Percentiles rank a stretch among this genome's conserved stretches.
phyloP scores from a whole-genome alignment of 2,113 vertebrate species.

The Recurvirostra avosetta region DNA sequence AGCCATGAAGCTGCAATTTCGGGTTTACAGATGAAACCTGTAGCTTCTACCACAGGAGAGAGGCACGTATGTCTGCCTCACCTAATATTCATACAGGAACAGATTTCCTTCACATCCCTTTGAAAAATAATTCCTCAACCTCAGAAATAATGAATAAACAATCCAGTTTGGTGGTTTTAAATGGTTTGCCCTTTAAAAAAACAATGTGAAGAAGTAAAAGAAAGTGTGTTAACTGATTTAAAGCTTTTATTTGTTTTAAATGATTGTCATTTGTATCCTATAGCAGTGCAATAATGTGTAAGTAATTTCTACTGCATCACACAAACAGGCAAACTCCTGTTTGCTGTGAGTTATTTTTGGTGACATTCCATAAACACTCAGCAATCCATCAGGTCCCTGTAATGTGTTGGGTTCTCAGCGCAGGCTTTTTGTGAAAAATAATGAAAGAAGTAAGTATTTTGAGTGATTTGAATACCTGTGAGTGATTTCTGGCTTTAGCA shows the following conservation, averaged over 20 bases:
- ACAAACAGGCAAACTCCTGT: slow-evolving; percentile 3
- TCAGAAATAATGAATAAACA: background rate
- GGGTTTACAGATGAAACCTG: background rate
- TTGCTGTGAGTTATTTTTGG: slow-evolving; percentile 51
- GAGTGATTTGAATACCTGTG: background rate
- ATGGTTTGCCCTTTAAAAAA: background rate
- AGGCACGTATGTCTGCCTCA: background rate
- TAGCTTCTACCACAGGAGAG: background rate
- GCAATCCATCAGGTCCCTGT: slow-evolving; percentile 33
- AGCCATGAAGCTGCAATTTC: background rate
- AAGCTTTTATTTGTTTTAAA: slow-evolving; percentile 18
- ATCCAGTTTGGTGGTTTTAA: background rate
- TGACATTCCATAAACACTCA: slow-evolving; percentile 25
- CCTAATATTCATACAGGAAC: background rate
- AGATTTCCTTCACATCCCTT: background rate
- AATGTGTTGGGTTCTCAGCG: background rate
- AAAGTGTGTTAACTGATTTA: background rate
- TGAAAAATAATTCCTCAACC: background rate
- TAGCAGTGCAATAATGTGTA: background rate
- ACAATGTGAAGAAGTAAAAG: background rate
- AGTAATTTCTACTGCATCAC: background rate
- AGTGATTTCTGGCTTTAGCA: background rate
- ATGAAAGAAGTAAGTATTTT: background rate
- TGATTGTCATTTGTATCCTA: slow-evolving; percentile 26
- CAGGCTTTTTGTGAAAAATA: background rate